Conservation (phyloP, 2,888 invertebrate species). For the Cantharis rustica region DNA sequence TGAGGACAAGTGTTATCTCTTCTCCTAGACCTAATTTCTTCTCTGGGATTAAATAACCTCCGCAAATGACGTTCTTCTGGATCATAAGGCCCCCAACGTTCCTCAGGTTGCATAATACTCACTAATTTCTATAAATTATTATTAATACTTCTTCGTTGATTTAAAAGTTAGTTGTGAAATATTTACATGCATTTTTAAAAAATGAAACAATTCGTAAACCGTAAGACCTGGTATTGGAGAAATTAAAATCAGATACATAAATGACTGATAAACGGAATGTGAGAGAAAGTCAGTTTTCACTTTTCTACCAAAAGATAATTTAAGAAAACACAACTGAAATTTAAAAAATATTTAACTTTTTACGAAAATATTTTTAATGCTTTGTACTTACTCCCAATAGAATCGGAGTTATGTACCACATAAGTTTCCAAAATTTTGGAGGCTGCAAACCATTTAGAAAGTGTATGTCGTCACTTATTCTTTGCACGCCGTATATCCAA, state of each 20-base stretch:
- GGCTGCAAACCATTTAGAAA: slow-evolving; percentile 36
- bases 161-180: not conserved
- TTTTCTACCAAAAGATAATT: not conserved
- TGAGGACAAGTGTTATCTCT: slow-evolving; percentile 31
- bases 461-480: slow-evolving; percentile 39
- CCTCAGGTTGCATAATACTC: slow-evolving; percentile 31
- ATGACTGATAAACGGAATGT: not conserved
- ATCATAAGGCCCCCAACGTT: slow-evolving; percentile 34
- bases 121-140: slow-evolving; percentile 22
- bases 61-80: slow-evolving; percentile 23
- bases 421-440: slow-evolving; percentile 36
- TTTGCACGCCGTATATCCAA: slow-evolving; percentile 38
- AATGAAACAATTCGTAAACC: slow-evolving; percentile 5
- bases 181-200: slow-evolving; percentile 14
- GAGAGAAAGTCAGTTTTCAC: not conserved
- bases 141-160: not conserved
- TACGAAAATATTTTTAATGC: not conserved
- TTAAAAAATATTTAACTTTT: not conserved
- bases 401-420: slow-evolving; percentile 34
- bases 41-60: slow-evolving; percentile 33
- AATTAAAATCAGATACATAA: not conserved
- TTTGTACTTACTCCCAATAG: slow-evolving; percentile 9
- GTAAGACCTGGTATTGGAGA: slow-evolving; percentile 3
- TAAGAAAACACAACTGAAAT: not conserved
- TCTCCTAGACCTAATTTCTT: slow-evolving; percentile 32